A percentile compares a stretch with the other conserved stretches of the same genome.
These are phyloP conservation scores for Agapornis roseicollis DNA, from an alignment of 2,113 vertebrate genomes.

Conservation along the genomic window DNA sequence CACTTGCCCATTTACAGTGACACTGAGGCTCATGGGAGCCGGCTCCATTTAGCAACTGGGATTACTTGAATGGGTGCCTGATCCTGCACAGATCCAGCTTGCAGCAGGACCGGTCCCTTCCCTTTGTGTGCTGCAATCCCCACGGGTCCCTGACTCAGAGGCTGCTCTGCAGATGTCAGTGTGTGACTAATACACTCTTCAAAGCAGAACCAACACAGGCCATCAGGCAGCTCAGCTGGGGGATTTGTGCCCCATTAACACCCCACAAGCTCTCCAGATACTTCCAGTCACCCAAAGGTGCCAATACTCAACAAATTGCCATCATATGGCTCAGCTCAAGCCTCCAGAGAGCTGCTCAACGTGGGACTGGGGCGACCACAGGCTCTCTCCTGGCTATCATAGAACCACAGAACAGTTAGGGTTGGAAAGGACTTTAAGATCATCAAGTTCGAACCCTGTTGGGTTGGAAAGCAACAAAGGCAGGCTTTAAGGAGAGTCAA, in stretches of 20 bases:
- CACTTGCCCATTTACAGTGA: neutral
- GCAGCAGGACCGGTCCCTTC: neutral
- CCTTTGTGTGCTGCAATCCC: neutral
- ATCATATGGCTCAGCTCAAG: neutral
- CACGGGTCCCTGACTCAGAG: neutral
- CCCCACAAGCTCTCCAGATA: conserved; percentile 9
- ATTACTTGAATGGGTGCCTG: neutral
- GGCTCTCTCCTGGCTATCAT: neutral
- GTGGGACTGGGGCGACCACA: neutral
- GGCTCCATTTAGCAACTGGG: neutral
- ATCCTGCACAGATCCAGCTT: neutral
- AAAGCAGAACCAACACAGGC: neutral
- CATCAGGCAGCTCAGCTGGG: neutral
- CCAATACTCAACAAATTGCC: neutral
- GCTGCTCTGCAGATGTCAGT: neutral
- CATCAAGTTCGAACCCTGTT: neutral
- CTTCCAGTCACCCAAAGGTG: neutral
- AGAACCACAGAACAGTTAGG: neutral
- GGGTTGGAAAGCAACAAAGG: neutral
- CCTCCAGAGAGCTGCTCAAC: neutral
- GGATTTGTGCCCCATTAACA: neutral
- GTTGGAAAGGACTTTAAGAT: neutral
- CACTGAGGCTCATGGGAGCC: fast-evolving
- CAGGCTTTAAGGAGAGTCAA: neutral
- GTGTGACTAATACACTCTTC: neutral